Conservation (phyloP, 2,113 vertebrate genomes). For the Lagopus leucura region DNA sequence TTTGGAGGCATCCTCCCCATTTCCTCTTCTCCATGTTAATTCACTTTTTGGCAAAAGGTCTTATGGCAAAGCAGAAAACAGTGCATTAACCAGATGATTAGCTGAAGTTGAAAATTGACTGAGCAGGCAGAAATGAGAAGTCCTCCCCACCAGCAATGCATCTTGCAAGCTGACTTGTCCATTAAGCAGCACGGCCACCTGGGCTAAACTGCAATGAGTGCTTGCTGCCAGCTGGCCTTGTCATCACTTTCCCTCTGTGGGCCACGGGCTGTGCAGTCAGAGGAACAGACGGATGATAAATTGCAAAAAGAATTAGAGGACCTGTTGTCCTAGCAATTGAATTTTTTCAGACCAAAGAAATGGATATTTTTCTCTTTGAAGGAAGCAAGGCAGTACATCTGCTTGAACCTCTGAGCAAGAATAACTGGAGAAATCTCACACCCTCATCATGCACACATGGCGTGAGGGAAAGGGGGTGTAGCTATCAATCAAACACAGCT, state of each 20-base stretch:
- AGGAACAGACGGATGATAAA: conserved; percentile 42
- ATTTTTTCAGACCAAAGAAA: conserved; percentile 53
- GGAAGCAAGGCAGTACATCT: conserved; percentile 46
- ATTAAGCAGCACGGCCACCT: conserved; percentile 45
- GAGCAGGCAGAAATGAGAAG: conserved; percentile 16
- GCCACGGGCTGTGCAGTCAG: not conserved
- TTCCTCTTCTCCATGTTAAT: conserved; percentile 18
- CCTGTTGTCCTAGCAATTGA: conserved; percentile 58
- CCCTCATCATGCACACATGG: not conserved
- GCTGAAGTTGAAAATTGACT: not conserved
- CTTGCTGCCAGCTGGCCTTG: conserved; percentile 64
- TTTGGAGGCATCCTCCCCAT: not conserved
- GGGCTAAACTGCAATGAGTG: conserved; percentile 18
- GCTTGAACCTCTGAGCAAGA: conserved; percentile 45
- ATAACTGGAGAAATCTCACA: conserved; percentile 44
- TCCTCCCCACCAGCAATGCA: not conserved
- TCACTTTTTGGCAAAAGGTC: conserved; percentile 26
- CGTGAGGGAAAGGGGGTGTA: not conserved
- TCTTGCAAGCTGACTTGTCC: not conserved
- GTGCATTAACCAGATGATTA: conserved; percentile 26
- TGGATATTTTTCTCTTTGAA: conserved; percentile 34
- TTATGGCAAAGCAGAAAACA: not conserved
- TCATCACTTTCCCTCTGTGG: conserved; percentile 25
- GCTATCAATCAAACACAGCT: not conserved
- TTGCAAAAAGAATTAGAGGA: conserved; percentile 49